Percentiles rank a stretch among this genome's conserved stretches.
Conservation (phyloP, 2,113 vertebrate genomes). For the Athene cunicularia region DNA sequence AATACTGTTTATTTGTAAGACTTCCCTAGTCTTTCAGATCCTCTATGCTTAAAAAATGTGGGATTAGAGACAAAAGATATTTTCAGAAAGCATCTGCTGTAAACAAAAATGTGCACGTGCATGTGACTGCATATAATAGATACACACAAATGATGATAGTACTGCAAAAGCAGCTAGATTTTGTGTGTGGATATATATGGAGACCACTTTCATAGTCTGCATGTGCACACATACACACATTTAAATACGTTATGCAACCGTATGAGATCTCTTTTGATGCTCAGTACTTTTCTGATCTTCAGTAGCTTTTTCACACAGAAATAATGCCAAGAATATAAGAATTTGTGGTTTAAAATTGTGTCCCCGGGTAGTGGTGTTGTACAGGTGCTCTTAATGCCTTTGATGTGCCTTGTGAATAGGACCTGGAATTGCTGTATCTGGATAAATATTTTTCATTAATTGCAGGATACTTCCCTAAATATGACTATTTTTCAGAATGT, state of each 20-base stretch:
- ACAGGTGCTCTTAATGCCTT: neutral
- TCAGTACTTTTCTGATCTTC: neutral
- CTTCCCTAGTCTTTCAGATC: neutral
- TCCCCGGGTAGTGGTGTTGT: neutral
- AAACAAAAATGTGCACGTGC: neutral
- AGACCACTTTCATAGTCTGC: neutral
- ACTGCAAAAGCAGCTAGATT: neutral
- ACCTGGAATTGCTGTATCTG: neutral
- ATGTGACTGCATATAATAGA: neutral
- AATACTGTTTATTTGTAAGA: neutral
- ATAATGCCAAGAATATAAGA: neutral
- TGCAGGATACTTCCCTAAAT: neutral
- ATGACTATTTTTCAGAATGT: neutral
- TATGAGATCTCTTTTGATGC: neutral
- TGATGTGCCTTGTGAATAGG: rapidly evolving
- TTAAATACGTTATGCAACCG: neutral
- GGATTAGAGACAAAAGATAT: neutral
- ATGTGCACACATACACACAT: neutral
- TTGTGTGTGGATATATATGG: neutral
- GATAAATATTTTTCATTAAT: neutral
- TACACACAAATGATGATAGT: neutral
- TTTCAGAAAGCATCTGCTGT: constrained; percentile 45
- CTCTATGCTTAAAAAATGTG: neutral
- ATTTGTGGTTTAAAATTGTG: neutral
- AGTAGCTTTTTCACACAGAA: neutral